These are phyloP conservation scores for Xestobium rufovillosum DNA, from an alignment of 2,888 invertebrate species.

Conservation along the genomic window DNA sequence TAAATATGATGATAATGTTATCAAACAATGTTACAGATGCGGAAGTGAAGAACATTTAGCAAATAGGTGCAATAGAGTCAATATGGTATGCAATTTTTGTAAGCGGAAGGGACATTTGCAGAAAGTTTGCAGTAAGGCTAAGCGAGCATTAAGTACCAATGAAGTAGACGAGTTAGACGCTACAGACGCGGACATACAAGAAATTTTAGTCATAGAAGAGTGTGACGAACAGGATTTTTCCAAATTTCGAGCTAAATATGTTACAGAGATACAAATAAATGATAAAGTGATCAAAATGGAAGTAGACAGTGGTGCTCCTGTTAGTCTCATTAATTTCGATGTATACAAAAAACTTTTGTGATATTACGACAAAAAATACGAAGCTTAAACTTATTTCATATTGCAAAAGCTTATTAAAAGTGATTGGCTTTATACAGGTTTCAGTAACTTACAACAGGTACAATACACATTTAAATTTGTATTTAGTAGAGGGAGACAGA, in stretches of 20 bases:
- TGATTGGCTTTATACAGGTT: conserved; percentile 18
- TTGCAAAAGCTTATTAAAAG: conserved; percentile 17
- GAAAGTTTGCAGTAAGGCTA: conserved; percentile 1
- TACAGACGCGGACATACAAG: too few relatives aligned
- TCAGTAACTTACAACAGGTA: conserved; percentile 8
- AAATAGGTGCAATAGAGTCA: conserved; percentile 8
- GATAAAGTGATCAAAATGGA: background rate
- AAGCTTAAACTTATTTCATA: conserved; percentile 7
- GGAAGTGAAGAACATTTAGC: conserved; percentile 8
- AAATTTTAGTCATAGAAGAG: too few relatives aligned
- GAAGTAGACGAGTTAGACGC: background rate
- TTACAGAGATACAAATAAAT: background rate
- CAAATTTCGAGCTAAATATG: background rate
- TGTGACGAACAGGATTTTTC: too few relatives aligned
- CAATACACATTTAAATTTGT: conserved; percentile 18
- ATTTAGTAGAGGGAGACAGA: conserved; percentile 20
- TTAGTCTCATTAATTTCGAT: background rate
- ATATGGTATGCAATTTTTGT: background rate
- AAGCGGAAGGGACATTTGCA: background rate
- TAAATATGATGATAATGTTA: background rate
- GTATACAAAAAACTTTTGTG: background rate
- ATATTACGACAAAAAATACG: conserved; percentile 1
- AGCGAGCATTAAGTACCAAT: background rate
- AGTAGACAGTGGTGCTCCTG: background rate
- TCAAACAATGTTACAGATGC: conserved; percentile 9